phyloP scores from a whole-genome alignment of 2,888 invertebrate species.

The Harpalus rufipes region DNA sequence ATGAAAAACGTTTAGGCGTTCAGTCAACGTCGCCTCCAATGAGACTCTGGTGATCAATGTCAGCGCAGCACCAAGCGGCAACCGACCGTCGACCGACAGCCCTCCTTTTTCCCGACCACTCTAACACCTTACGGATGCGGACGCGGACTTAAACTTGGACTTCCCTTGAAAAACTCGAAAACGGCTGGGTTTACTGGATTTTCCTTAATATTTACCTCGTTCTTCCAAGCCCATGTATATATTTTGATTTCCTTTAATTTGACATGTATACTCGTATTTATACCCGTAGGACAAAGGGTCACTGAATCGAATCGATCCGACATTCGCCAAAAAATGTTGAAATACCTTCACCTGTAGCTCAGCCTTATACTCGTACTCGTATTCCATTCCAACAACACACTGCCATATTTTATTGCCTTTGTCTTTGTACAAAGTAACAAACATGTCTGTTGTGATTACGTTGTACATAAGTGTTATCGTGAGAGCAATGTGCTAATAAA shows the following conservation, averaged over 20 bases:
- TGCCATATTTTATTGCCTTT: slow-evolving; percentile 43
- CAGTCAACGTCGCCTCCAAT: slow-evolving; percentile 69
- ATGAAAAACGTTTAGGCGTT: slow-evolving; percentile 69
- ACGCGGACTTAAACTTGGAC: no score
- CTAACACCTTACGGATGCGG: neutral
- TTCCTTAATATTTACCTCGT: no score
- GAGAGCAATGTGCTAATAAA: slow-evolving; percentile 48
- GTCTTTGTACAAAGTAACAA: slow-evolving; percentile 47
- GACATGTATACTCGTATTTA: no score
- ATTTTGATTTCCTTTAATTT: no score
- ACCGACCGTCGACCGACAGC: neutral
- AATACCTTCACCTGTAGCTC: slow-evolving; percentile 49
- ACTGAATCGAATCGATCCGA: slow-evolving; percentile 37
- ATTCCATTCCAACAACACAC: neutral
- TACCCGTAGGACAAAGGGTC: neutral
- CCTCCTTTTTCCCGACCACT: neutral
- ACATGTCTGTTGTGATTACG: slow-evolving; percentile 25
- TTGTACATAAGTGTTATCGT: slow-evolving; percentile 13
- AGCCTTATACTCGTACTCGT: neutral
- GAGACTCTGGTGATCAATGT: slow-evolving; percentile 69
- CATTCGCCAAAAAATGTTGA: slow-evolving; percentile 45
- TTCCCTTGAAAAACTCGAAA: no score
- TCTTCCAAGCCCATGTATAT: no score
- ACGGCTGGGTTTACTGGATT: no score
- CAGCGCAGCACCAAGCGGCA: slow-evolving; percentile 60